A percentile compares a stretch with the other conserved stretches of the same genome.
Conservation (phyloP, 2,888 invertebrate genomes). For the Tyria jacobaeae region DNA sequence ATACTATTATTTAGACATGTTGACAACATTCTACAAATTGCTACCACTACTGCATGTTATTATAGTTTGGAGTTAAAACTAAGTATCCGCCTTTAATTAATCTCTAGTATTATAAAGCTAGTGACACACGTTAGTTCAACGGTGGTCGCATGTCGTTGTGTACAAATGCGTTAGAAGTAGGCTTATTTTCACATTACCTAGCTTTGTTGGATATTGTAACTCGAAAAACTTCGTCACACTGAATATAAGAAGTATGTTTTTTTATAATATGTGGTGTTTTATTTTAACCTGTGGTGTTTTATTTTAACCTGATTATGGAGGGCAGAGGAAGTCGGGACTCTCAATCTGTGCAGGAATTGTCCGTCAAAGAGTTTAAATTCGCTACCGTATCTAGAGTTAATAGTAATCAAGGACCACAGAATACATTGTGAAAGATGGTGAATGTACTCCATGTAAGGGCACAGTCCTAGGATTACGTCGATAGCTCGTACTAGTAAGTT, state of each 20-base stretch:
- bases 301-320: no score
- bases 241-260: constrained; percentile 68
- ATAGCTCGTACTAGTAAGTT: no score
- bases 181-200: constrained; percentile 36
- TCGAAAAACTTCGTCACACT: constrained; percentile 50
- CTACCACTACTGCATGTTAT: neutral
- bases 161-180: constrained; percentile 42
- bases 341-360: no score
- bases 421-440: no score
- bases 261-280: constrained; percentile 55
- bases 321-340: no score
- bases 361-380: no score
- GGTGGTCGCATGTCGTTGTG: constrained; percentile 22
- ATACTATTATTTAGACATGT: neutral
- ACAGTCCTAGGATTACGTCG: no score
- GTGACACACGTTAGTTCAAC: no score
- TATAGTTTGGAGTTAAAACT: neutral
- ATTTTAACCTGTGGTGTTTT: constrained; percentile 42
- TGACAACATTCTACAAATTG: neutral
- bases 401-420: no score
- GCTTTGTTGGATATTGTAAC: constrained; percentile 57
- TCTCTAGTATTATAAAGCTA: neutral
- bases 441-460: no score
- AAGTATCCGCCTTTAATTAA: neutral
- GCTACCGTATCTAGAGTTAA: no score